These are phyloP conservation scores for Melitaea cinxia DNA, from an alignment of 1,140 invertebrate genomes.

Conservation along the genomic window DNA sequence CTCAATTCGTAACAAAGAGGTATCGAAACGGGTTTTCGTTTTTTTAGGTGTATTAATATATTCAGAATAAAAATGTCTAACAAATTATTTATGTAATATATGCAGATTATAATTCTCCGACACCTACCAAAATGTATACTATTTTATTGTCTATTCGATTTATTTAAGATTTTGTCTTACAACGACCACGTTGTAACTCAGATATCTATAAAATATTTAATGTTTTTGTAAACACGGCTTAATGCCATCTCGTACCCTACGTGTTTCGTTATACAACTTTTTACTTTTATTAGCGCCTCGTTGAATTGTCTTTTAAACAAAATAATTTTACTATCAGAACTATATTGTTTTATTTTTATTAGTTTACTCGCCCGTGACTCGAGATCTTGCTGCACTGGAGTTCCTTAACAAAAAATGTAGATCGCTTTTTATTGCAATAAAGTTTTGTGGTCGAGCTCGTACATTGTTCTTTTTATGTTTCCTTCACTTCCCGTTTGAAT, in stretches of 20 bases:
- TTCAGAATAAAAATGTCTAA: neutral
- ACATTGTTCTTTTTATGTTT: constrained; percentile 31
- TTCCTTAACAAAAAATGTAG: constrained; percentile 9
- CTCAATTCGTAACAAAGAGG: neutral
- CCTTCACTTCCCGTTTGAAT: constrained; percentile 28
- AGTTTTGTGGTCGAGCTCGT: constrained; percentile 25
- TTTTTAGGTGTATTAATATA: neutral
- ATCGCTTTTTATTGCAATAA: constrained; percentile 25
- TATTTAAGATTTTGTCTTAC: constrained; percentile 5
- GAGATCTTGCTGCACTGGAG: neutral
- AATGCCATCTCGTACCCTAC: neutral
- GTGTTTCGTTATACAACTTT: neutral
- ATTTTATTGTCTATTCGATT: constrained; percentile 9
- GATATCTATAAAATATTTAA: neutral
- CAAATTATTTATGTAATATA: neutral
- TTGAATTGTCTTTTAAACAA: neutral
- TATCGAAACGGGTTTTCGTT: neutral
- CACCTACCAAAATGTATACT: no score
- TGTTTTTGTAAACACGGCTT: constrained; percentile 2
- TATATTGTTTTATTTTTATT: neutral
- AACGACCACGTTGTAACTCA: constrained; percentile 1
- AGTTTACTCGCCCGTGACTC: neutral
- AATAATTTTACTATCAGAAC: neutral
- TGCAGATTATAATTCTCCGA: neutral
- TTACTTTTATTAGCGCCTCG: neutral